These are phyloP conservation scores for Drosophila fuyamai DNA, from an alignment of 1,140 invertebrate species.

Conservation along the genomic window DNA sequence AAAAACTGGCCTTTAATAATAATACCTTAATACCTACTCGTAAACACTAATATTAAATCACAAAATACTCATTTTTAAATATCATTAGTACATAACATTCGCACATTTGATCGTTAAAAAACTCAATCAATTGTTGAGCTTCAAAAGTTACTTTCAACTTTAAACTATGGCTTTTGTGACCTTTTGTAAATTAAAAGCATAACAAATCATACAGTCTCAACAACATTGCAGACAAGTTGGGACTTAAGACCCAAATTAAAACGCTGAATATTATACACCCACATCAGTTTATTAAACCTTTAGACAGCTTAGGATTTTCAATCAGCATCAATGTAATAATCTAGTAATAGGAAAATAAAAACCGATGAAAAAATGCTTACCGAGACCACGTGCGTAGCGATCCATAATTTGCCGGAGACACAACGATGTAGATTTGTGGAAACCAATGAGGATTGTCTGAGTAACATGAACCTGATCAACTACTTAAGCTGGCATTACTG, in stretches of 20 bases:
- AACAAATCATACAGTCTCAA: too few relatives aligned
- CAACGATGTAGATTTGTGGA: conserved; percentile 8
- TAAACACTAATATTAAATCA: not conserved
- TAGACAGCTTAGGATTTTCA: not conserved
- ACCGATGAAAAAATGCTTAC: not conserved
- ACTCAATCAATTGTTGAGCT: not conserved
- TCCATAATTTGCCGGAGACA: not conserved
- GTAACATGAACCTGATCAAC: conserved; percentile 19
- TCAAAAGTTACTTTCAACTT: not conserved
- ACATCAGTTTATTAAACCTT: too few relatives aligned
- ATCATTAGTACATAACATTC: too few relatives aligned
- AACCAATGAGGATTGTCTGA: not conserved
- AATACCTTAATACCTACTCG: not conserved
- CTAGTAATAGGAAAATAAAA: not conserved
- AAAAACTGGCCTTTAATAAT: not conserved
- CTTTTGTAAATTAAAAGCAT: too few relatives aligned
- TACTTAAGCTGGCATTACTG: conserved; percentile 33
- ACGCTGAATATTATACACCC: not conserved
- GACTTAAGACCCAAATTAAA: not conserved
- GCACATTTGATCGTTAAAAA: not conserved
- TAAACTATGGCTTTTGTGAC: too few relatives aligned
- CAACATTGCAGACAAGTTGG: not conserved
- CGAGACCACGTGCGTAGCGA: not conserved
- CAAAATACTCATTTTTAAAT: not conserved
- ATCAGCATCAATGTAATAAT: not conserved